phyloP scores from a whole-genome alignment of 2,797 vertebrate genomes.

The Percopsis omiscomaycus region DNA sequence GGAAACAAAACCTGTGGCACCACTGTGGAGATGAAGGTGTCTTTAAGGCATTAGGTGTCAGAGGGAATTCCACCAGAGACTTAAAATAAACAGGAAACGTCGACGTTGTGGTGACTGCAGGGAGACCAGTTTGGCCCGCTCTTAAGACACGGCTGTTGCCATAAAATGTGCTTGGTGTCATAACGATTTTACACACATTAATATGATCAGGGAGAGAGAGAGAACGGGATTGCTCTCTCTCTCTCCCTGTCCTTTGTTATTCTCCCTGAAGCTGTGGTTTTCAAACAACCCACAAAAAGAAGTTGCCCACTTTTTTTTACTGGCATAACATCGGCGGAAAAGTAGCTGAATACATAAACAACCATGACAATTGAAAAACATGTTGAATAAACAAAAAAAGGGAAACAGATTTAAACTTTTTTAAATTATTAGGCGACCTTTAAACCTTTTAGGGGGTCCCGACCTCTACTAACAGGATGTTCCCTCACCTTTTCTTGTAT shows the following conservation, averaged over 20 bases:
- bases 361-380: too few species aligned
- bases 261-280: too few species aligned
- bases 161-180: slow-evolving; percentile 43
- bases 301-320: too few species aligned
- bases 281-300: too few species aligned
- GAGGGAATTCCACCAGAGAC: slow-evolving; percentile 65
- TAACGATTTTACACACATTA: slow-evolving; percentile 48
- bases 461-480: neutral
- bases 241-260: too few species aligned
- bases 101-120: slow-evolving; percentile 59
- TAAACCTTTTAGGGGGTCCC: too few species aligned
- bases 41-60: slow-evolving; percentile 66
- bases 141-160: slow-evolving; percentile 25
- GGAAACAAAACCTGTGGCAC: slow-evolving; percentile 60
- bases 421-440: too few species aligned
- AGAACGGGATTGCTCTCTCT: neutral
- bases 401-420: too few species aligned
- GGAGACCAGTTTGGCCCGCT: slow-evolving; percentile 42
- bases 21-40: slow-evolving; percentile 59
- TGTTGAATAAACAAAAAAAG: too few species aligned
- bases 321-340: too few species aligned
- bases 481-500: neutral
- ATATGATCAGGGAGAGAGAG: slow-evolving; percentile 41
- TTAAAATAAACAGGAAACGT: slow-evolving; percentile 63
- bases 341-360: too few species aligned